These are phyloP conservation scores for Nephotettix cincticeps DNA, from an alignment of 1,140 invertebrate species.

Conservation along the genomic window DNA sequence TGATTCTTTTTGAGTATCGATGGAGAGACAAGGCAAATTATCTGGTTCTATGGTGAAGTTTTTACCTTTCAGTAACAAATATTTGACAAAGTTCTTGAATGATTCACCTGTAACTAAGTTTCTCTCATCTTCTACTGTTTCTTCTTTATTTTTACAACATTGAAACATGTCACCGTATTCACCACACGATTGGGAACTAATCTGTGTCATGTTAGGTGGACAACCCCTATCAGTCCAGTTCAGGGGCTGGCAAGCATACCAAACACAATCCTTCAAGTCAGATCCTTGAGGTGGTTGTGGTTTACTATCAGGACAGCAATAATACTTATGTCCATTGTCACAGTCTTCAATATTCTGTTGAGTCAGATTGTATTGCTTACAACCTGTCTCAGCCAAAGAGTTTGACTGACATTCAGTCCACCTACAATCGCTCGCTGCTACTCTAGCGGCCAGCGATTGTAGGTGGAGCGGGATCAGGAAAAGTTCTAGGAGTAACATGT, in stretches of 20 bases:
- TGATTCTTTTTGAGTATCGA: constrained; percentile 2
- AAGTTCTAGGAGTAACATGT: too few species aligned
- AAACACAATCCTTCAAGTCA: neutral
- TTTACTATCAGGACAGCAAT: constrained; percentile 2
- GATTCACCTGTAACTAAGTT: constrained; percentile 19
- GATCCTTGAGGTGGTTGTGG: neutral
- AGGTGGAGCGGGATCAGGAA: too few species aligned
- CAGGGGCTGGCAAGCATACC: constrained; percentile 2
- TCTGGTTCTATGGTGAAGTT: constrained; percentile 26
- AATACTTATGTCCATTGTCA: constrained; percentile 19
- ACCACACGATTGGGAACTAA: neutral
- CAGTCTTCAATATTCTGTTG: constrained; percentile 13
- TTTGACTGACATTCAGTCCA: constrained; percentile 28
- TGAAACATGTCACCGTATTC: neutral
- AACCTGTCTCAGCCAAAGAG: constrained; percentile 17
- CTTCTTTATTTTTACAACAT: constrained; percentile 6
- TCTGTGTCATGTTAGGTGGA: neutral
- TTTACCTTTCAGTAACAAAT: constrained; percentile 26
- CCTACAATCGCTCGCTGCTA: too few species aligned
- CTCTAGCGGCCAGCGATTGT: too few species aligned
- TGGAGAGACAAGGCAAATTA: constrained; percentile 10
- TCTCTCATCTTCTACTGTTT: too few species aligned
- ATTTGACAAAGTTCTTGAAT: constrained; percentile 29
- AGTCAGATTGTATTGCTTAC: constrained; percentile 5
- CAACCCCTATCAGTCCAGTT: constrained; percentile 6